Evolutionary conservation across 2,888 invertebrate species (phyloP), one percentile per base, ranked within the genome.

Genomic region (Morpho deidamia): DNA sequence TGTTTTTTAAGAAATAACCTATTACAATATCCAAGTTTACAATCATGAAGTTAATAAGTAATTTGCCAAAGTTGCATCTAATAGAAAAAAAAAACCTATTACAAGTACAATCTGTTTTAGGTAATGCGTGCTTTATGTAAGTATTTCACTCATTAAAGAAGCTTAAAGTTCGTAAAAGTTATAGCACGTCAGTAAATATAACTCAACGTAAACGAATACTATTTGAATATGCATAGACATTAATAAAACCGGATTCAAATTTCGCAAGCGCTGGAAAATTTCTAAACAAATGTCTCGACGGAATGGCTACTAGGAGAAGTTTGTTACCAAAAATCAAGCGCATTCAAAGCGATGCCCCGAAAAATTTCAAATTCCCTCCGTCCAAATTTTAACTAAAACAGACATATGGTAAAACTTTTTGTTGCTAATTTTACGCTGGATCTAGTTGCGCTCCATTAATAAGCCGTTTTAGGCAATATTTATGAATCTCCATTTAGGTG

Each of bases 281-380:
- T 65, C 63, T 59, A 54, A 55, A 68, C 68, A 74, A 72, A 74
- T 65, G 74, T 74, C 81, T 77, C 77, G 59, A 52, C 70, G 74
- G 78, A 66, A 71, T 63, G 64, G 66, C 61, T 70, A 70, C 72
- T 66, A 66, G 60, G 68, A 66, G 72, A 84, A 85, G 82, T 83
- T 79, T 64, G 73, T 76, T 73, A 68, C 23, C 76, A 81, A 83
- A 85, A 86, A 85, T 82, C 81, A 83, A 78, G 68, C 70, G 62
- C 60, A 62, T 62, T 59, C 47, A 59, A 62, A 52, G 48, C 53
- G 63, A 62, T 76, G 76, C 74, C 74, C 63, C 64, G 70, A 81
- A 83, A 78, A 78, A 80, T 75, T 83, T 74, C 50, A 67, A 75
- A 78, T 78, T 82, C 56, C 34, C 11, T 46, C 56, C 44, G 53